Evolutionary conservation across 1,140 invertebrate species (phyloP), one percentile per base, ranked within the genome.

Genomic region (Bombyx mandarina): DNA sequence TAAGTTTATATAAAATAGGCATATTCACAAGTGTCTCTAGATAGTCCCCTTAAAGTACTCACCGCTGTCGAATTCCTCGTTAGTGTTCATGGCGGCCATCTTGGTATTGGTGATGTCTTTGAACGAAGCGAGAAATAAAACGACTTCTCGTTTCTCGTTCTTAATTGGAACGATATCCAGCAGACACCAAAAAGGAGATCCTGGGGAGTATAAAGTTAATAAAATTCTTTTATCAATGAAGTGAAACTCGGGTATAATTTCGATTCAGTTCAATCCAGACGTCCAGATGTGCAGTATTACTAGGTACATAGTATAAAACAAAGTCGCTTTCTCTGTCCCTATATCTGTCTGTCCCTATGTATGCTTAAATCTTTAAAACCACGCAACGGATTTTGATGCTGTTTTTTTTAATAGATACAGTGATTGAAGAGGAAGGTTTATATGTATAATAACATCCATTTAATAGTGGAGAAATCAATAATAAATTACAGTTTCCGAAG

Each of bases 81-180:
- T 93, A 75, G 91, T 91, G 82, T 92, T 91, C 91, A 92, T 91
- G 87, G 93, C 93, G 61, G 91, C 91, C 92, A 94, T 94, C 87
- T 97, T 97, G 57, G 94, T 95, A 77, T 95, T 92, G 35, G 96
- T 97, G 82, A 99, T 97, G 85, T 99, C 97, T 89, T 99, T 99
- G 90, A 98, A 97, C 1, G 97, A 98, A 52, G 96, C 97, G 69
- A 99, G 90, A 77, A 98, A 98, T 56, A 99, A 90, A 1, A 99
- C 97, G 67, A 99, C 97, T 90, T 98, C 96, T 61, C 96, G 91
- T 86, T 98, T 98, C 81, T 99, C 97, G 91, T 99, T 99, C 89
- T 98, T 98, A 88, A 99, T 99, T 73, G 97, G 97, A 47, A 99
- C 97, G 80, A 99, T 98, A 88, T 99, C 97, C 86, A 99, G 91